These are phyloP conservation scores for Sarcophaga variegata DNA, from an alignment of 2,888 invertebrate genomes.

Conservation along the genomic window DNA sequence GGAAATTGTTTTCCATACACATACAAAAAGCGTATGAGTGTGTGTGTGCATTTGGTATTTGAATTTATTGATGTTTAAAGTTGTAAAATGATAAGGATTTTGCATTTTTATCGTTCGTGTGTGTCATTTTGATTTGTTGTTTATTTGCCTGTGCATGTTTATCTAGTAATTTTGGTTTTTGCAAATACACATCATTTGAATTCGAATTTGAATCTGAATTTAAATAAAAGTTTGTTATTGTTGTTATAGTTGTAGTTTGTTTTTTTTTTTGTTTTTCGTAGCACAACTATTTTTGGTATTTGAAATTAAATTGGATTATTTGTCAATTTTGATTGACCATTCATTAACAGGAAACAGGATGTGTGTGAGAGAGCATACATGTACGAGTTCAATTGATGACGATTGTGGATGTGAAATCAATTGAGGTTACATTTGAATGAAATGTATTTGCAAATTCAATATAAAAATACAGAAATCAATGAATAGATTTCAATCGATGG, in stretches of 20 bases:
- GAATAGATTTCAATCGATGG: slow-evolving; percentile 45
- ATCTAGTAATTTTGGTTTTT: not conserved
- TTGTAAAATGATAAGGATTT: slow-evolving; percentile 25
- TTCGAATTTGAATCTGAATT: no score
- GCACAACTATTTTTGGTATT: slow-evolving; percentile 44
- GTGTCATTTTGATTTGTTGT: slow-evolving; percentile 34
- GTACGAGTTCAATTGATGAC: no score
- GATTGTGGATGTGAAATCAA: slow-evolving; percentile 60
- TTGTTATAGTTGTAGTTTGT: not conserved
- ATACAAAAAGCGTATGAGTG: not conserved
- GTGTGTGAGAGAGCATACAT: slow-evolving; percentile 7
- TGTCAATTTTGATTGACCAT: slow-evolving; percentile 69
- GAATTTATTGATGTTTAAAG: slow-evolving; percentile 47
- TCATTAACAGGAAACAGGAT: slow-evolving; percentile 68
- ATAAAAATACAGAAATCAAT: slow-evolving; percentile 50
- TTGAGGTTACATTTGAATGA: slow-evolving; percentile 58
- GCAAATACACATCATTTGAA: no score
- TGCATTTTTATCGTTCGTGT: slow-evolving; percentile 6
- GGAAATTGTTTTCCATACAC: no score
- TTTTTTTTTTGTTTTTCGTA: no score
- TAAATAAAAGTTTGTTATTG: not conserved
- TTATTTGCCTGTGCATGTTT: slow-evolving; percentile 26
- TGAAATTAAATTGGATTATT: slow-evolving; percentile 65
- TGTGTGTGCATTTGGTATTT: no score
- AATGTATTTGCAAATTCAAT: slow-evolving; percentile 46